phyloP scores from a whole-genome alignment of 2,113 vertebrate species.

The Odontophorus gujanensis region DNA sequence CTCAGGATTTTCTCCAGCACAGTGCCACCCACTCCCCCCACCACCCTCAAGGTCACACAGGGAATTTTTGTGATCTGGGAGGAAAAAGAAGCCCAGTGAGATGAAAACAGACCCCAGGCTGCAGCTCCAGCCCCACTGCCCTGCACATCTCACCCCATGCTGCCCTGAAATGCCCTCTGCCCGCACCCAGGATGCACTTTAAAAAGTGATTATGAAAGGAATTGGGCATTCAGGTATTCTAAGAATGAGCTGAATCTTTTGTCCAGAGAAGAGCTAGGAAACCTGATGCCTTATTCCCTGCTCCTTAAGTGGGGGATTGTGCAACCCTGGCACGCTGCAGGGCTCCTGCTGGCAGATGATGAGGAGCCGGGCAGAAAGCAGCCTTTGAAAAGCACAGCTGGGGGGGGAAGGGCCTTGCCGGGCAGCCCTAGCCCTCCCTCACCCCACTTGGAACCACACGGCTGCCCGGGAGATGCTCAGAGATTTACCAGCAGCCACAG shows the following conservation, averaged over 20 bases:
- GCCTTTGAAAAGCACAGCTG: background rate
- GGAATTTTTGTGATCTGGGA: background rate
- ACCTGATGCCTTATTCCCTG: background rate
- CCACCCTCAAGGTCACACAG: background rate
- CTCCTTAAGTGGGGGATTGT: background rate
- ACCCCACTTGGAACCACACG: background rate
- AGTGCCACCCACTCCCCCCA: background rate
- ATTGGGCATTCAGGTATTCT: constrained; percentile 11
- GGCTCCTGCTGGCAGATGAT: background rate
- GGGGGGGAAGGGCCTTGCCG: background rate
- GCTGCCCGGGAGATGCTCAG: background rate
- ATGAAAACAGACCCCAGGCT: constrained; percentile 28
- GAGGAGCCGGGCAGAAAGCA: background rate
- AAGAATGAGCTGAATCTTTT: background rate
- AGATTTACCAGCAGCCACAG: background rate
- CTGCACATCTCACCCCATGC: fast-evolving
- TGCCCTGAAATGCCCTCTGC: background rate
- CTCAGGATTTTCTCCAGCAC: background rate
- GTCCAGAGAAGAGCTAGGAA: background rate
- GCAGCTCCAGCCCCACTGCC: background rate
- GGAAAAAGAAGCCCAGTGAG: background rate
- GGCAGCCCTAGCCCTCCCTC: background rate
- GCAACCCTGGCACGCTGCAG: background rate
- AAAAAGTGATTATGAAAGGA: background rate
- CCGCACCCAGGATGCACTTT: background rate